phyloP scores from a whole-genome alignment of 2,888 invertebrate species.

The Cinara cedri region DNA sequence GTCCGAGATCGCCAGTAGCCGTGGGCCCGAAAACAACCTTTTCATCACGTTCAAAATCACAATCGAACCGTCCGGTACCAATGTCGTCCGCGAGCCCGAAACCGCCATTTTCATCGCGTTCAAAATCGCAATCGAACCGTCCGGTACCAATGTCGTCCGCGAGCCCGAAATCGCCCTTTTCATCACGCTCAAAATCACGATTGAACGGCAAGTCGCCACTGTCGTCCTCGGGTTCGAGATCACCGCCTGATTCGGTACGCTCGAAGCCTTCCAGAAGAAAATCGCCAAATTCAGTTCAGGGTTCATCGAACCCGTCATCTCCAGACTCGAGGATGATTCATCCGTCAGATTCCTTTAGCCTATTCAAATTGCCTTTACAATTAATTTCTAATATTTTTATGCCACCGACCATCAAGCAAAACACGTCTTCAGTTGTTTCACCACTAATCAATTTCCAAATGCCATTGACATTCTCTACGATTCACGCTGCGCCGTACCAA shows the following conservation, averaged over 20 bases:
- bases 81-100: too few relatives aligned
- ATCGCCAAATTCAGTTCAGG: neutral
- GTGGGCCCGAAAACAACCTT: too few relatives aligned
- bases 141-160: too few relatives aligned
- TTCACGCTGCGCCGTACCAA: neutral
- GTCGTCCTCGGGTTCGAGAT: neutral
- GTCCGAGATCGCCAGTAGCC: too few relatives aligned
- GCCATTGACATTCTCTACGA: slow-evolving; percentile 18
- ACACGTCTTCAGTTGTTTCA: slow-evolving; percentile 2
- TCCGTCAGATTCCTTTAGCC: slow-evolving; percentile 3
- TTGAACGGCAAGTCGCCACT: too few relatives aligned
- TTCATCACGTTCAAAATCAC: too few relatives aligned
- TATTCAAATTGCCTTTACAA: slow-evolving; percentile 26
- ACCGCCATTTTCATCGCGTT: too few relatives aligned
- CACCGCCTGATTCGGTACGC: too few relatives aligned
- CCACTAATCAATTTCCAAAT: slow-evolving; percentile 36
- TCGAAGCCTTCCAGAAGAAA: neutral
- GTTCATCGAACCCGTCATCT: neutral
- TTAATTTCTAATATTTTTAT: slow-evolving; percentile 3
- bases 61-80: too few relatives aligned
- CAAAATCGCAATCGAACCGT: too few relatives aligned
- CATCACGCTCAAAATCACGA: neutral
- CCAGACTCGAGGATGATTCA: neutral
- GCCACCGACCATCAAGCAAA: neutral
- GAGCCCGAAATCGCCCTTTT: too few relatives aligned